A percentile compares a stretch with the other conserved stretches of the same genome.
Conservation (phyloP, 1,140 invertebrate genomes). For the Venustaconcha ellipsiformis region DNA sequence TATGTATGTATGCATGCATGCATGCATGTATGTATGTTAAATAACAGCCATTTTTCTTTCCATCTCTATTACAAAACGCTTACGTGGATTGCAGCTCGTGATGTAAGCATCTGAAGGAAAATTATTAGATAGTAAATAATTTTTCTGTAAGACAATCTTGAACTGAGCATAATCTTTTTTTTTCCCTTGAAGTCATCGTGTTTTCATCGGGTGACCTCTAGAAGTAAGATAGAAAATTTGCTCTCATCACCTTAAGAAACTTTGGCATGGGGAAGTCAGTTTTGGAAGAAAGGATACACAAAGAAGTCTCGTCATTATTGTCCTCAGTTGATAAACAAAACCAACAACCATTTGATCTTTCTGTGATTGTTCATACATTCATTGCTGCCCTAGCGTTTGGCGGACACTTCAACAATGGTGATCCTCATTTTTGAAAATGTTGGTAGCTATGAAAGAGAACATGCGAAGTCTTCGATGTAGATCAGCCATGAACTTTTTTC, state of each 20-base stretch:
- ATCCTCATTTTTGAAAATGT: background rate
- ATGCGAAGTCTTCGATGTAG: background rate
- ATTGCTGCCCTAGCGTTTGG: constrained; percentile 15
- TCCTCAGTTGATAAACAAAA: constrained; percentile 3
- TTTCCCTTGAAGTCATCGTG: constrained; percentile 7
- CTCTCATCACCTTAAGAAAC: constrained; percentile 18
- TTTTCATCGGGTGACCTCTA: constrained; percentile 7
- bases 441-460: background rate
- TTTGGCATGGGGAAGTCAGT: constrained; percentile 28
- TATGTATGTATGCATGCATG: no score
- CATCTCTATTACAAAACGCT: no score
- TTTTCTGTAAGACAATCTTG: no score
- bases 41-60: no score
- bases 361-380: constrained; percentile 4
- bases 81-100: no score
- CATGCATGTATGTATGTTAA: no score
- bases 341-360: constrained; percentile 21
- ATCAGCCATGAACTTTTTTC: constrained; percentile 20
- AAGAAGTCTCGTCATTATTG: constrained; percentile 5
- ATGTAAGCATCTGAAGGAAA: no score
- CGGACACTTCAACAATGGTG: constrained; percentile 21
- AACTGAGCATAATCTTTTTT: no score
- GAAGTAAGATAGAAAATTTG: constrained; percentile 18
- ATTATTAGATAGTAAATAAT: no score
- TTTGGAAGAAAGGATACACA: constrained; percentile 16